phyloP scores from a whole-genome alignment of 2,888 invertebrate species.

The Aspidiotus destructor region DNA sequence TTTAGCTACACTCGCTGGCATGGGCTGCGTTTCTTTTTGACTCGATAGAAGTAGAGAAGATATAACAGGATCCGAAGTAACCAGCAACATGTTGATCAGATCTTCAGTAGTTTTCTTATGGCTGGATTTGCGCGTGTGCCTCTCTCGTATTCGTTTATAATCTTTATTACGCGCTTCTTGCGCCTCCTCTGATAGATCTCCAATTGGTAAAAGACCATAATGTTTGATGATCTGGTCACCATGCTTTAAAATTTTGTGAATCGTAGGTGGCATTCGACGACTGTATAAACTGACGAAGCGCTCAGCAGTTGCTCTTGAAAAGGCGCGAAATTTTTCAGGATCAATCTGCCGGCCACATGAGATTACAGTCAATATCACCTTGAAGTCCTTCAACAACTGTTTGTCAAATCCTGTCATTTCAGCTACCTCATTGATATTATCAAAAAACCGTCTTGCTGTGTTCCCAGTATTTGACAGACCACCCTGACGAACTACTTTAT shows the following conservation, averaged over 20 bases:
- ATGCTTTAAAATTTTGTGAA: slow-evolving; percentile 7
- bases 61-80: no score
- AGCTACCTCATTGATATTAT: neutral
- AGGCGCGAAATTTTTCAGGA: neutral
- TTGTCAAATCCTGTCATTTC: neutral
- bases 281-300: neutral
- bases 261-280: neutral
- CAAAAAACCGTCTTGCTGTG: neutral
- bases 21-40: no score
- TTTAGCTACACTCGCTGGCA: no score
- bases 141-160: slow-evolving; percentile 1
- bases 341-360: neutral
- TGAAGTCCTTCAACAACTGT: neutral
- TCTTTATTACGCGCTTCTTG: slow-evolving; percentile 13
- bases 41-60: no score
- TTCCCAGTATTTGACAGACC: neutral
- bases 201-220: neutral
- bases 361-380: neutral
- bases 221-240: neutral
- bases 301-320: neutral
- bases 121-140: neutral
- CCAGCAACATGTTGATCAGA: neutral
- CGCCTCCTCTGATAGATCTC: slow-evolving; percentile 6
- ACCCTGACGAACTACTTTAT: neutral
- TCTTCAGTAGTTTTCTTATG: neutral